Evolutionary conservation across 2,113 vertebrate genomes (phyloP).

Genomic region (Mesitornis unicolor): DNA sequence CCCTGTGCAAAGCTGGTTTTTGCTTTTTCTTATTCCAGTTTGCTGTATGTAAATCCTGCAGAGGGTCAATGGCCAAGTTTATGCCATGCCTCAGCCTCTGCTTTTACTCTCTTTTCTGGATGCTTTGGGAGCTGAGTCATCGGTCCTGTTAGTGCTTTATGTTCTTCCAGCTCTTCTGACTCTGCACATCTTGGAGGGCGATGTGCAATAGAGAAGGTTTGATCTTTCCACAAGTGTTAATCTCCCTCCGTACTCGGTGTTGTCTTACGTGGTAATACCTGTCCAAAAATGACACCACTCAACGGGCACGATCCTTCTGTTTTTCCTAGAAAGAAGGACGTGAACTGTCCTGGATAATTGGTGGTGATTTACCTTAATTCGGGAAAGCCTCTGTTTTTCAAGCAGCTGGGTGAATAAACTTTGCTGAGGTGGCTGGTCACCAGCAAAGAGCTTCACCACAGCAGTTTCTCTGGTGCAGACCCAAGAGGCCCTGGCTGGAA

Average conservation of each 20-base stretch:
- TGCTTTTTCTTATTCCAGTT: background rate
- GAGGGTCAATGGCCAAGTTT: background rate
- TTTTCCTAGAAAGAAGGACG: background rate
- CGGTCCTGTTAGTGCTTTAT: background rate
- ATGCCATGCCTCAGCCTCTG: background rate
- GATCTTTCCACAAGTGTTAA: background rate
- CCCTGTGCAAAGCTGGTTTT: background rate
- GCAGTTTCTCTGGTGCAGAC: background rate
- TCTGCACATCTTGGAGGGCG: background rate
- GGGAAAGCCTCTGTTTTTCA: background rate
- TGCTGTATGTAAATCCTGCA: background rate
- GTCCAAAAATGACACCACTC: background rate
- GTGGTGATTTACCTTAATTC: background rate
- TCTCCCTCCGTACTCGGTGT: background rate
- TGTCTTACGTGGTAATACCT: background rate
- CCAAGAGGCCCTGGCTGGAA: background rate
- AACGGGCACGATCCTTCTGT: background rate
- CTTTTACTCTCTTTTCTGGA: background rate
- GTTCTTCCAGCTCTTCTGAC: background rate
- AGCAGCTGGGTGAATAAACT: background rate
- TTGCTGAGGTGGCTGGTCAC: background rate
- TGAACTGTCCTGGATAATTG: background rate
- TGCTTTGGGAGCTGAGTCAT: background rate
- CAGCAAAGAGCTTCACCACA: background rate
- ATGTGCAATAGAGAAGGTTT: background rate